These are phyloP conservation scores for Rallus limicola DNA, from an alignment of 2,113 vertebrate genomes.

Conservation along the genomic window DNA sequence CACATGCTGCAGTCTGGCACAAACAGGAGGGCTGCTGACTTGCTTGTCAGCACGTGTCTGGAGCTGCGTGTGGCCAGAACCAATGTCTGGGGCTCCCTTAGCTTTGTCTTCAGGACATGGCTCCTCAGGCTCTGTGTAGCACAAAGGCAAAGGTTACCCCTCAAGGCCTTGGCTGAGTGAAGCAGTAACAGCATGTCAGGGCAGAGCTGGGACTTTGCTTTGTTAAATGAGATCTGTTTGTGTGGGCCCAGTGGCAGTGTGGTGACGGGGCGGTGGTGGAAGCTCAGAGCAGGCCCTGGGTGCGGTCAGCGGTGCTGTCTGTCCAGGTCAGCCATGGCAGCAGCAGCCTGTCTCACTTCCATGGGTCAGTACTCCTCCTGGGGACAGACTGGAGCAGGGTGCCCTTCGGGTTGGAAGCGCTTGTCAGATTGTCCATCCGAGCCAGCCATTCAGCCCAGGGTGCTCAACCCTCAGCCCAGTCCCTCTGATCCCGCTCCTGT, in stretches of 20 bases:
- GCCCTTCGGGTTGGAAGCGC: rapidly evolving
- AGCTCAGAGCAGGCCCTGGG: neutral
- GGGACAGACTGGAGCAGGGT: no score
- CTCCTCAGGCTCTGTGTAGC: neutral
- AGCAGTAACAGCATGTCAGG: no score
- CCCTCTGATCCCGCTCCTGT: no score
- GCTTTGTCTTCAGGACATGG: neutral
- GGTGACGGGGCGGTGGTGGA: neutral
- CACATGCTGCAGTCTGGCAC: no score
- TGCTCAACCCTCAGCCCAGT: no score
- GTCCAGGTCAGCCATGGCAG: neutral
- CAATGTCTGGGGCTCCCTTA: neutral
- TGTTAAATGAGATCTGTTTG: neutral
- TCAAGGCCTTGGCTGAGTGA: no score
- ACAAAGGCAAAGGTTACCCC: neutral
- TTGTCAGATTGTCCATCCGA: neutral
- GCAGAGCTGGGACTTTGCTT: neutral
- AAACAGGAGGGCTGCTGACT: rapidly evolving
- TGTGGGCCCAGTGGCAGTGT: neutral
- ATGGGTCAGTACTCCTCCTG: neutral
- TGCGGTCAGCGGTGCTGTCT: neutral
- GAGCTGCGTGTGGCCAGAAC: neutral
- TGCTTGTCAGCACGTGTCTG: rapidly evolving
- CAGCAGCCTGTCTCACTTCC: rapidly evolving
- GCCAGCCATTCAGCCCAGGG: no score